Conservation (phyloP, 2,797 vertebrate genomes). For the Picus viridis region DNA sequence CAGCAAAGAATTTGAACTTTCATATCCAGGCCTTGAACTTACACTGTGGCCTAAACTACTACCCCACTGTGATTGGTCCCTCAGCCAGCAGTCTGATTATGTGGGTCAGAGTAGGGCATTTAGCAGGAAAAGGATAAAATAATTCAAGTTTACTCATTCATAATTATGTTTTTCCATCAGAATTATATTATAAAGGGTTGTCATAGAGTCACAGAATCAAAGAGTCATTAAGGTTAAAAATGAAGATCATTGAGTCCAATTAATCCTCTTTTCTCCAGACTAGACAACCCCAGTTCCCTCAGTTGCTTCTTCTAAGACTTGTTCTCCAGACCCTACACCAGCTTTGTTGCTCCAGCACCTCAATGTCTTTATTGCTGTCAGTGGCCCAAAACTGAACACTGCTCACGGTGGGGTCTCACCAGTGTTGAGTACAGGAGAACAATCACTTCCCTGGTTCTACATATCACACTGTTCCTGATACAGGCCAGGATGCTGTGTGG, state of each 20-base stretch:
- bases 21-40: background rate
- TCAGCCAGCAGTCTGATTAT: background rate
- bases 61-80: background rate
- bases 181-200: background rate
- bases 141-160: background rate
- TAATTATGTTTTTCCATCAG: background rate
- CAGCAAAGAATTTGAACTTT: background rate
- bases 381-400: background rate
- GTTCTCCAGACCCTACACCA: background rate
- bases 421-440: background rate
- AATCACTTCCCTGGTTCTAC: too few species aligned
- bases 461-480: too few species aligned
- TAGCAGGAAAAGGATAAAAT: background rate
- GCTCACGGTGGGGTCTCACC: background rate
- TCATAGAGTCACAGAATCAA: background rate
- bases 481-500: too few species aligned
- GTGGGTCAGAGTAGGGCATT: background rate
- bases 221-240: background rate
- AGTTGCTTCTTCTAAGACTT: background rate
- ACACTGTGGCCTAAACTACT: background rate
- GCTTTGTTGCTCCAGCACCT: background rate
- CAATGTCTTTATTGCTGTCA: background rate
- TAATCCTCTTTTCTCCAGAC: too few species aligned
- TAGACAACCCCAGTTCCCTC: background rate
- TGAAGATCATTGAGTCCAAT: too few species aligned